Percentiles rank a stretch among this genome's conserved stretches.
These are phyloP conservation scores for Anguilla obscura DNA, from an alignment of 2,797 vertebrate genomes.

Conservation along the genomic window DNA sequence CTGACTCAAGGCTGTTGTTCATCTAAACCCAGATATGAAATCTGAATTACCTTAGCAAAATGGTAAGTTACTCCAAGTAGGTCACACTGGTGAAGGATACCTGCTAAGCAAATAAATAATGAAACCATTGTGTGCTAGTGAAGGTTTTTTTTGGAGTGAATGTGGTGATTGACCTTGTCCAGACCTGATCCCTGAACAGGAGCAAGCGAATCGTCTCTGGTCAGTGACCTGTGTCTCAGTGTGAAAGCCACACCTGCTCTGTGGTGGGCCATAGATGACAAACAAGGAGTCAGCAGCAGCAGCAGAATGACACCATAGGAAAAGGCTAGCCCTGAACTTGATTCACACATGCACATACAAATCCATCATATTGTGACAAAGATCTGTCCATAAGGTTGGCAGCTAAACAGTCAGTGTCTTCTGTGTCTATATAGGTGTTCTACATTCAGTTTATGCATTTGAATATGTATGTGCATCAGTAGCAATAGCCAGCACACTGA, in stretches of 20 bases:
- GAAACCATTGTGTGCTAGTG: background rate
- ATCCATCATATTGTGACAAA: slow-evolving; percentile 49
- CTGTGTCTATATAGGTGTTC: slow-evolving; percentile 52
- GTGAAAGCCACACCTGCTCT: background rate
- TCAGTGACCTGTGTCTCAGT: background rate
- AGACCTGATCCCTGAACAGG: background rate
- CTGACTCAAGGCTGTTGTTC: background rate
- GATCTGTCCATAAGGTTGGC: slow-evolving; percentile 56
- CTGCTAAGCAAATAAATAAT: background rate
- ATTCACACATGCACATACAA: background rate
- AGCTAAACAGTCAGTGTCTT: slow-evolving; percentile 53
- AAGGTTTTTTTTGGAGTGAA: background rate
- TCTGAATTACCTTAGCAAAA: background rate
- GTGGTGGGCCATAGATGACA: background rate
- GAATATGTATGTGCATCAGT: background rate
- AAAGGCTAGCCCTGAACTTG: background rate
- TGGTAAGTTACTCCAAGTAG: background rate
- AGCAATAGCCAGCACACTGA: background rate
- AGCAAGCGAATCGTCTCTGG: background rate
- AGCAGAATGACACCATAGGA: background rate
- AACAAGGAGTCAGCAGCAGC: background rate
- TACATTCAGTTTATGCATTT: background rate
- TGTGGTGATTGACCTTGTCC: slow-evolving; percentile 4
- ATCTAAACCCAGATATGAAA: background rate
- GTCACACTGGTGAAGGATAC: background rate